Percentiles rank a stretch among this genome's conserved stretches.
Evolutionary conservation across 2,888 invertebrate species (phyloP).

Genomic region (Oithona nana): DNA sequence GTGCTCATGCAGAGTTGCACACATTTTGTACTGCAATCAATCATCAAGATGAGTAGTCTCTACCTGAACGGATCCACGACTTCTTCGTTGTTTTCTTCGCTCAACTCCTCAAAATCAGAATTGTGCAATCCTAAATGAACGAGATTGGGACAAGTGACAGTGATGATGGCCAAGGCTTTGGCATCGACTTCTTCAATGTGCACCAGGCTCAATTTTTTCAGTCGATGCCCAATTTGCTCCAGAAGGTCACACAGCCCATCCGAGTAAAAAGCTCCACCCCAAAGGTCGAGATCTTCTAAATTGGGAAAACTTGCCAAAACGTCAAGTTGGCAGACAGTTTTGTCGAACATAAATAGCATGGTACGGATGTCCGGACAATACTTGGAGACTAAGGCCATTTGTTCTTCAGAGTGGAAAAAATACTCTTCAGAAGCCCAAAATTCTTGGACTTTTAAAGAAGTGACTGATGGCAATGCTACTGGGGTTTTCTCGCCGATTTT

Average conservation of each 20-base stretch:
- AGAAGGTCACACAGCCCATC: conserved; percentile 6
- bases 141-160: conserved; percentile 5
- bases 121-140: not conserved
- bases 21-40: too few species aligned
- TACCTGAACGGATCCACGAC: not conserved
- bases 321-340: not conserved
- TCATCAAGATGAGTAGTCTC: too few species aligned
- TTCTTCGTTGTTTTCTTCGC: not conserved
- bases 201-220: not conserved
- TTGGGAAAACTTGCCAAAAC: not conserved
- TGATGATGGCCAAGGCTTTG: not conserved
- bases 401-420: conserved; percentile 15
- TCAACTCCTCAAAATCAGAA: not conserved
- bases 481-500: not conserved
- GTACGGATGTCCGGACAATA: conserved; percentile 12
- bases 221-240: not conserved
- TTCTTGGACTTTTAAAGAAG: conserved; percentile 4
- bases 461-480: too few species aligned
- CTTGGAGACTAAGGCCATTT: conserved; percentile 2
- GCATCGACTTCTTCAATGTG: conserved; percentile 10
- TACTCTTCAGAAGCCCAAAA: conserved; percentile 16
- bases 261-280: conserved; percentile 12
- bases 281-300: conserved; percentile 10
- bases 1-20: too few species aligned
- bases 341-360: conserved; percentile 13